Base-by-base conservation (phyloP, 2,113 vertebrate species). In the Parus major region DNA sequence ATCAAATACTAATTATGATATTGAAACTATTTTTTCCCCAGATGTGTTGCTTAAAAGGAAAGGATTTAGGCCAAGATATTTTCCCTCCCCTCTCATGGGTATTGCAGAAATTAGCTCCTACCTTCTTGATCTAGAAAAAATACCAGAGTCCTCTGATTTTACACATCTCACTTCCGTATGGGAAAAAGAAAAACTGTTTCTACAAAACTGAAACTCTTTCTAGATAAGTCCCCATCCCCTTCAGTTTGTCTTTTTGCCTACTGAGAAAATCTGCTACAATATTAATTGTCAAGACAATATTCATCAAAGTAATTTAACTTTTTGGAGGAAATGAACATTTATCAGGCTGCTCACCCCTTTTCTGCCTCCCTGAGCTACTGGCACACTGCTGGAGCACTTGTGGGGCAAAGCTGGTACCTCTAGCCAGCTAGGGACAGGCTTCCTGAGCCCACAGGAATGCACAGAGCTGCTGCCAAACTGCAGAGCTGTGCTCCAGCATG, bases 341-440 rank as follows among this genome's bases (percentile, higher is more conserved):
- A 46, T 47, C 33, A 47, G 21, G 8, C 14, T 2, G 0, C 35
- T 84, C 10, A 44, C 19, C 5, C 19, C 82, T 82, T 33, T 46
- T 19, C 29, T 56, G 24, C n/a, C 11, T 79, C 18, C 46, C 44
- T 49, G 28, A 68, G 57, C 35, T 68, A 31, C 9, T 0, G 1
- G 5, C 23, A 56, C 0, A 1, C 22, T 50, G 35, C 33, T 2
- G 8, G 19, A 64, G n/a, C 19, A 36, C 11, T 60, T 77, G 27
- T 2, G 11, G n/a, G 36, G 11, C 2, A 0, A 4, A 46, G 27
- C 3, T 2, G 14, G 14, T 66, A 20, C 12, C 21, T 29, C 8
- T 27, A 29, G 16, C 39, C 1, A 2, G 11, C 39, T 6, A 5
- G 20, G 4, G 4, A 29, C 41, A 42, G 49, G 22, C 13, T 84